phyloP scores from a whole-genome alignment of 1,140 invertebrate genomes.

The Drosophila obscura region DNA sequence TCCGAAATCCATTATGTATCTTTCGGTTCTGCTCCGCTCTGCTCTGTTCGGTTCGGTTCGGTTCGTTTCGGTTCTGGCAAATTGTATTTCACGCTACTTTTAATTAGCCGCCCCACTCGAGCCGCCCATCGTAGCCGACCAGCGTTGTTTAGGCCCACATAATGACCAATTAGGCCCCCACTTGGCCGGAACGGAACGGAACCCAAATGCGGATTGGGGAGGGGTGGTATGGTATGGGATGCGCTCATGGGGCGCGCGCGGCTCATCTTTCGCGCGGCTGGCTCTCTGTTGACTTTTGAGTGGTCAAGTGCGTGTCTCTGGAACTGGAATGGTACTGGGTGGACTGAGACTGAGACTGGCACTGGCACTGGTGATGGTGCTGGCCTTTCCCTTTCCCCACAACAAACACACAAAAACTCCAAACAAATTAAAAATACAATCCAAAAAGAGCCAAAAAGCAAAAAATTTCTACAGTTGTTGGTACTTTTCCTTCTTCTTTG shows the following conservation, averaged over 20 bases:
- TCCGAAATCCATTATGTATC: conserved; percentile 49
- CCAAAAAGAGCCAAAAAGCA: conserved; percentile 21
- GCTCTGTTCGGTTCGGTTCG: too few species aligned
- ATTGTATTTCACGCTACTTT: conserved; percentile 73
- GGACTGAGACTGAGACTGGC: conserved; percentile 4
- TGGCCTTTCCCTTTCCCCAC: conserved; percentile 34
- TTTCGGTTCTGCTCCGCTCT: conserved; percentile 1
- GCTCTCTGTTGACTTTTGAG: conserved; percentile 53
- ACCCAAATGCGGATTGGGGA: neutral
- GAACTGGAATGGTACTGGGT: too few species aligned
- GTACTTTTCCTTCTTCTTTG: conserved; percentile 14
- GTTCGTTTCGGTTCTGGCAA: conserved; percentile 31
- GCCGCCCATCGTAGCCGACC: conserved; percentile 2
- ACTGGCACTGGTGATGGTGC: conserved; percentile 12
- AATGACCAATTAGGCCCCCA: conserved; percentile 75
- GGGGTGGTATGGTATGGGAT: neutral
- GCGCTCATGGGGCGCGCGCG: conserved; percentile 13
- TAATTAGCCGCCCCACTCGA: conserved; percentile 65
- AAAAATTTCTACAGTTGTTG: conserved; percentile 19
- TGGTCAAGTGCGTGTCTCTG: conserved; percentile 69
- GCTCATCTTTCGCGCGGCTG: conserved; percentile 3
- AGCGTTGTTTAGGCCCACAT: conserved; percentile 55
- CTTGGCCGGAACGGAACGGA: conserved; percentile 36
- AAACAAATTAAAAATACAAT: conserved; percentile 39
- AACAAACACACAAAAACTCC: conserved; percentile 16